Evolutionary conservation across 2,113 vertebrate species (phyloP).

Genomic region (Ellobius talpinus): DNA sequence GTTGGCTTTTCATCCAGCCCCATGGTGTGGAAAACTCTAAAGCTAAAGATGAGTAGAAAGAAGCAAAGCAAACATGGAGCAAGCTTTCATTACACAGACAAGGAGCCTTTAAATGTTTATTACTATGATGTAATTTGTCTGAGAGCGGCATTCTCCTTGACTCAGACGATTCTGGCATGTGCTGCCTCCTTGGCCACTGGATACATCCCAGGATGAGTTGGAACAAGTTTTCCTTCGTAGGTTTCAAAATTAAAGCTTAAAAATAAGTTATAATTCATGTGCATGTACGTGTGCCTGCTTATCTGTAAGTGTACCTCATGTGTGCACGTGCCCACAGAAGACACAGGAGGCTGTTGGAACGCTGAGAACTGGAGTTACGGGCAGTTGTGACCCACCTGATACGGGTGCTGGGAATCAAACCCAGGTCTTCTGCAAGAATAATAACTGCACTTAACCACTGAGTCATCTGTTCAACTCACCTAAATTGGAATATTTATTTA

Average conservation of each 20-base stretch:
- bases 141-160: background rate
- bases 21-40: background rate
- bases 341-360: background rate
- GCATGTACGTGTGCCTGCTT: background rate
- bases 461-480: background rate
- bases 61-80: conserved; percentile 30
- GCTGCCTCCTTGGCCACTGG: background rate
- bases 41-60: background rate
- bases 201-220: background rate
- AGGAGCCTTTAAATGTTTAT: background rate
- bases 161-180: background rate
- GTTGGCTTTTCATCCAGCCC: background rate
- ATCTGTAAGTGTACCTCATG: background rate
- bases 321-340: background rate
- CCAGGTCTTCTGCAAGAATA: background rate
- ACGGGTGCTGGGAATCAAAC: background rate
- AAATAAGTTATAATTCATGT: background rate
- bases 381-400: background rate
- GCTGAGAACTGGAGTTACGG: background rate
- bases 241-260: conserved; percentile 1
- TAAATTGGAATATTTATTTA: background rate
- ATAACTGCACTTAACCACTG: background rate
- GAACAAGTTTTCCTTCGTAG: conserved; percentile 20
- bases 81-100: background rate
- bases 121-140: conserved; percentile 34